Evolutionary conservation across 2,888 invertebrate species (phyloP).

Genomic region (Tridacna crocea): DNA sequence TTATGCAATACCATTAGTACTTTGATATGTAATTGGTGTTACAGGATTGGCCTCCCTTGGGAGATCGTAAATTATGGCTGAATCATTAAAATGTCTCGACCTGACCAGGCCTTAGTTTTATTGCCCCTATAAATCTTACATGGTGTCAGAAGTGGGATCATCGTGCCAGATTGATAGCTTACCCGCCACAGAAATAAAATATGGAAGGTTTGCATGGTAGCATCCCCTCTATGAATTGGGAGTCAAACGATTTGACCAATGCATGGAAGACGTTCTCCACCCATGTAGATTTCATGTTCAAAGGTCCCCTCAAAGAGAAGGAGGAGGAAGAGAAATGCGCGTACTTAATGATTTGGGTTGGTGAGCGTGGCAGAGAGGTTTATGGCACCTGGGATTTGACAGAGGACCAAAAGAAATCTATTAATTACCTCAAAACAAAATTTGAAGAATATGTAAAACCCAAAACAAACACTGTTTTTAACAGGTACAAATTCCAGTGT

Average conservation of each 20-base stretch:
- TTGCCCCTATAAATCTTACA: too few species aligned
- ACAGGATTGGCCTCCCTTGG: too few species aligned
- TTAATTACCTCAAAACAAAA: constrained; percentile 21
- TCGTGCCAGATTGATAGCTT: neutral
- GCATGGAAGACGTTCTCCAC: constrained; percentile 50
- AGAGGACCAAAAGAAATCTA: constrained; percentile 39
- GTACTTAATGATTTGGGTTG: constrained; percentile 45
- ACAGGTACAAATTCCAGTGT: constrained; percentile 49
- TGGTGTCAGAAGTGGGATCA: neutral
- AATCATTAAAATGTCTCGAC: too few species aligned
- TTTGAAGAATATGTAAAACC: too few species aligned
- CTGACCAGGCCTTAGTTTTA: too few species aligned
- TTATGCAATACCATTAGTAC: too few species aligned
- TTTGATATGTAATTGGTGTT: too few species aligned
- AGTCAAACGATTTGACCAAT: constrained; percentile 27
- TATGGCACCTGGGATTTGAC: constrained; percentile 42
- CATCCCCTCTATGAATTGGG: constrained; percentile 39
- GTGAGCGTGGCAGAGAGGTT: constrained; percentile 45
- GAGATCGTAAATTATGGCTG: too few species aligned
- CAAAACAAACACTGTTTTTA: constrained; percentile 46
- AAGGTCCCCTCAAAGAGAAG: constrained; percentile 48
- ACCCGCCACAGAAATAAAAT: neutral
- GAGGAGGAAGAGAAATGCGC: constrained; percentile 44
- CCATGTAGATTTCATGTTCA: constrained; percentile 54
- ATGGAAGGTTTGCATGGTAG: constrained; percentile 23